phyloP scores from a whole-genome alignment of 2,797 vertebrate genomes.

The Mormyrus proboscirostris region DNA sequence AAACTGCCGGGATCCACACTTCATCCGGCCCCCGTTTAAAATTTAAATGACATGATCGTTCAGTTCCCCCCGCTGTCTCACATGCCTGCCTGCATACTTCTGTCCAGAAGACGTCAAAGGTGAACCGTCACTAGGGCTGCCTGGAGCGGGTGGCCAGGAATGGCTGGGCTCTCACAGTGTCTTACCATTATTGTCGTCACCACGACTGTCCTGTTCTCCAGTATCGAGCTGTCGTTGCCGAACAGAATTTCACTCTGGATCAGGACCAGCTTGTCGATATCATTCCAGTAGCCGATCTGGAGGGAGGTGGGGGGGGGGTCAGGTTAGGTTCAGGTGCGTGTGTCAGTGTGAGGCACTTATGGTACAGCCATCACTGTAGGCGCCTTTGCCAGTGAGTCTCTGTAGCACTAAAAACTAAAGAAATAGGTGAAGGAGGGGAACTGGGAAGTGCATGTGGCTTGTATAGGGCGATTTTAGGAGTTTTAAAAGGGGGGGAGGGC shows the following conservation, averaged over 20 bases:
- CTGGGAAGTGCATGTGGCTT: not conserved
- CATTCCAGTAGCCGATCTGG: slow-evolving; percentile 98
- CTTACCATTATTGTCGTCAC: slow-evolving; percentile 99
- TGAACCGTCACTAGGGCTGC: slow-evolving; percentile 19
- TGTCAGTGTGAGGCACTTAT: not conserved
- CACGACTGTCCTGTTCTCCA: slow-evolving; percentile 94
- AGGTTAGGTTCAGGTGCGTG: not conserved
- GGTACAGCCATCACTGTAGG: not conserved
- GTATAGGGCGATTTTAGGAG: not conserved
- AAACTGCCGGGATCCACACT: not conserved
- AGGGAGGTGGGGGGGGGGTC: slow-evolving; percentile 34
- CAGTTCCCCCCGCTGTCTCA: not conserved
- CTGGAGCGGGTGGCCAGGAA: slow-evolving; percentile 37
- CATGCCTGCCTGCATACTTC: not conserved
- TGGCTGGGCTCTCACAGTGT: slow-evolving; percentile 33
- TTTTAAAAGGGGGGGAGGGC: not conserved
- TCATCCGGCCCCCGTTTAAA: not conserved
- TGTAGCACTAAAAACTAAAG: not conserved
- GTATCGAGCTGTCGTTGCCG: slow-evolving; percentile 83
- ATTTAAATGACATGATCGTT: not conserved
- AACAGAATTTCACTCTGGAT: slow-evolving; percentile 85
- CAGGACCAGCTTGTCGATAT: slow-evolving; percentile 92
- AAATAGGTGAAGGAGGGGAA: not conserved
- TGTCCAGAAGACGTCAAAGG: slow-evolving; percentile 37
- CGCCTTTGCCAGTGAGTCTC: not conserved